A percentile compares a stretch with the other conserved stretches of the same genome.
Conservation (phyloP, 2,797 vertebrate genomes). For the Philypnodon macrostomus region DNA sequence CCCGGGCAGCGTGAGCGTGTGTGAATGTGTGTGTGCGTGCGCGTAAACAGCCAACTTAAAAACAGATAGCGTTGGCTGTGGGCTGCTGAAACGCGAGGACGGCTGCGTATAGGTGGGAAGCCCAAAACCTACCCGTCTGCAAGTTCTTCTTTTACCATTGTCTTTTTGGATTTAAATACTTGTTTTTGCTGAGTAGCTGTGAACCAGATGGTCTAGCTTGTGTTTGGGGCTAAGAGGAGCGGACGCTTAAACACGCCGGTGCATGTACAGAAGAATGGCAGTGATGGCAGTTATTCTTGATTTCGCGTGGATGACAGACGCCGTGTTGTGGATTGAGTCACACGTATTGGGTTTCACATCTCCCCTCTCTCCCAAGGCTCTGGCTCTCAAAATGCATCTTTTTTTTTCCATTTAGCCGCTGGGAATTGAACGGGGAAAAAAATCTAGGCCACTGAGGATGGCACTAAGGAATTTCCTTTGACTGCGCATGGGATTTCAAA, state of each 20-base stretch:
- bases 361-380: conserved; percentile 23
- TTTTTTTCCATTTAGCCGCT: not conserved
- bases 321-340: conserved; percentile 49
- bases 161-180: conserved; percentile 39
- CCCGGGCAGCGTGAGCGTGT: conserved; percentile 53
- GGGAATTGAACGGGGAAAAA: conserved; percentile 19
- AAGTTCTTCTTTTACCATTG: conserved; percentile 68
- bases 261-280: conserved; percentile 21
- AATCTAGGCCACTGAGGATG: conserved; percentile 43
- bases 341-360: conserved; percentile 61
- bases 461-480: conserved; percentile 47
- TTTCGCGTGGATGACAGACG: conserved; percentile 46
- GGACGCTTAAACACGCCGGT: conserved; percentile 31
- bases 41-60: conserved; percentile 78
- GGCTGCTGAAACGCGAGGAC: conserved; percentile 74
- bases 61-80: conserved; percentile 76
- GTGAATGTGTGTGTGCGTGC: conserved; percentile 29
- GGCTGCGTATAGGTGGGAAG: conserved; percentile 82
- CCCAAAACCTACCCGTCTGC: conserved; percentile 87
- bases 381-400: conserved; percentile 37
- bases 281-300: conserved; percentile 29
- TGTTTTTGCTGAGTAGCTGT: conserved; percentile 55
- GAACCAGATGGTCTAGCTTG: conserved; percentile 44
- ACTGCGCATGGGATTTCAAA: conserved; percentile 15
- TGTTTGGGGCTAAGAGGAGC: not conserved